A percentile compares a stretch with the other conserved stretches of the same genome.
Evolutionary conservation across 2,888 invertebrate species (phyloP).

Genomic region (Germaria angustata): DNA sequence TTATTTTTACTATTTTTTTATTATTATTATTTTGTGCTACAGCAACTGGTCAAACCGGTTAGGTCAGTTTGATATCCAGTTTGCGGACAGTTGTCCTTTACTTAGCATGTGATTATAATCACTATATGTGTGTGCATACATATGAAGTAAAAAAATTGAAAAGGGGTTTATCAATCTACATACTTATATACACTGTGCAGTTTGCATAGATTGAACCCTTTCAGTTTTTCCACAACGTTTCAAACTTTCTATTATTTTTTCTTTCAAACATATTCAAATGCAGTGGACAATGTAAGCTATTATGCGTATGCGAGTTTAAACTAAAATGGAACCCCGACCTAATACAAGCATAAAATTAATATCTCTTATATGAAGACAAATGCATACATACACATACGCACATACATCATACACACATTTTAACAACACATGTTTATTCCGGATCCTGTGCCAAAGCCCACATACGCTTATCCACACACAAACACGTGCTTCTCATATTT

Average conservation of each 20-base stretch:
- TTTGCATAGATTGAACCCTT: slow-evolving; percentile 21
- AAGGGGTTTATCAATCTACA: slow-evolving; percentile 7
- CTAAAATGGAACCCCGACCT: not conserved
- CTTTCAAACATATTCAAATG: not conserved
- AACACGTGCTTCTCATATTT: not conserved
- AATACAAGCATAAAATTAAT: not conserved
- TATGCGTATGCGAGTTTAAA: not conserved
- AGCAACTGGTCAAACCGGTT: slow-evolving; percentile 59
- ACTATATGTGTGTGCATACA: too few relatives aligned
- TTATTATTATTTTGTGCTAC: not conserved
- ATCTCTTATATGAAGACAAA: not conserved
- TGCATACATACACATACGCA: not conserved
- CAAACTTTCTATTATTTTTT: slow-evolving; percentile 8
- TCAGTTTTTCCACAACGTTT: not conserved
- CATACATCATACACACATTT: not conserved
- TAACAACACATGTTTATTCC: slow-evolving; percentile 21
- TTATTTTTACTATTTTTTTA: not conserved
- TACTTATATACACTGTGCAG: not conserved
- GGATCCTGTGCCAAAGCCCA: not conserved
- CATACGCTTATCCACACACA: not conserved
- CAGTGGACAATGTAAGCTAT: slow-evolving; percentile 29
- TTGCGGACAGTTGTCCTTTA: slow-evolving; percentile 29
- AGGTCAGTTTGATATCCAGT: slow-evolving; percentile 49
- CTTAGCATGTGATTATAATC: not conserved
- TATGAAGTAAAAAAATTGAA: not conserved